Conservation (phyloP, 35 echinoderm and acorn worm species). For the Patiria miniata region DNA sequence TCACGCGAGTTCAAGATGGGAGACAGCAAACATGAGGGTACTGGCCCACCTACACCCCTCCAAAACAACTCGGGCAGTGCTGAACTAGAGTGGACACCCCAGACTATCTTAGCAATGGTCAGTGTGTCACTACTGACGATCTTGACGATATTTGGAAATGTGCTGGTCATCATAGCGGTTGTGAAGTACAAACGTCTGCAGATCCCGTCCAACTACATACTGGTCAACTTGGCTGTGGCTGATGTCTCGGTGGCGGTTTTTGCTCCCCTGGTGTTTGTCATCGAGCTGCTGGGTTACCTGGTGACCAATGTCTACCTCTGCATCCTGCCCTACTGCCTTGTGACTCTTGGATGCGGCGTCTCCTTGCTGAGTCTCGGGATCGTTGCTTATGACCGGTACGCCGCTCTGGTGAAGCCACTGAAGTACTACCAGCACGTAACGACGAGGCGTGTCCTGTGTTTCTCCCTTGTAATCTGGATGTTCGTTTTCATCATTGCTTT, state of each 20-base stretch:
- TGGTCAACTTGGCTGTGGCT: constrained; percentile 79
- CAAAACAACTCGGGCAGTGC: too few relatives aligned
- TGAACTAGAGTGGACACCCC: too few relatives aligned
- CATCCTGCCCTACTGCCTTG: constrained; percentile 56
- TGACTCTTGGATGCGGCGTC: constrained; percentile 61
- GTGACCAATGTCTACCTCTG: constrained; percentile 42
- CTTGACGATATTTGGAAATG: constrained; percentile 67
- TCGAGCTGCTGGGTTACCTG: constrained; percentile 15
- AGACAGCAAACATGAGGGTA: too few relatives aligned
- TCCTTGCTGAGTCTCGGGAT: constrained; percentile 75
- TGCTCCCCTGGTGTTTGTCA: constrained; percentile 37
- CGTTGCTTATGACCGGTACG: constrained; percentile 88
- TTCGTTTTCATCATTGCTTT: constrained; percentile 66
- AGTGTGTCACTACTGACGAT: constrained; percentile 50
- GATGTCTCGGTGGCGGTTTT: constrained; percentile 69
- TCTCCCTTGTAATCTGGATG: constrained; percentile 52
- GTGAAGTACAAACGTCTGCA: constrained; percentile 86
- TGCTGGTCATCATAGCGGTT: constrained; percentile 70
- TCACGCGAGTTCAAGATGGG: too few relatives aligned
- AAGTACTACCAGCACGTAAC: constrained; percentile 80
- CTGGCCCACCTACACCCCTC: too few relatives aligned
- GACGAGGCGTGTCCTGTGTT: constrained; percentile 46
- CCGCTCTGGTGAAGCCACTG: constrained; percentile 88
- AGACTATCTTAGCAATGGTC: constrained; percentile 21
- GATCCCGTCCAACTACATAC: constrained; percentile 96